Percentiles rank a stretch among this genome's conserved stretches.
Conservation (phyloP, 37 sponge, comb jelly and placozoan species). For the Aphrocallistes beatrix region DNA sequence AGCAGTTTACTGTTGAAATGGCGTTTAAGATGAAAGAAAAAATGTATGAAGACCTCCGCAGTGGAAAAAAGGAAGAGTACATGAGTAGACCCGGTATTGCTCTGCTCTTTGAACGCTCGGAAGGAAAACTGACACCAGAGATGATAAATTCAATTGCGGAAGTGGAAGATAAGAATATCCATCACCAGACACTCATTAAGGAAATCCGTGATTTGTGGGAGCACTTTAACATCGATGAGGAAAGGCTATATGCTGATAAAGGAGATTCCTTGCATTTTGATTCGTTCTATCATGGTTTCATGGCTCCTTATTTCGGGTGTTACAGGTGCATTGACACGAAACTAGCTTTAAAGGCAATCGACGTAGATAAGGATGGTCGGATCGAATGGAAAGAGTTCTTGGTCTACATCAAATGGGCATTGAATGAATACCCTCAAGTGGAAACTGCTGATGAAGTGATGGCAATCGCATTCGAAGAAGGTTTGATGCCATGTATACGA, state of each 20-base stretch:
- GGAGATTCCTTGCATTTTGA: constrained; percentile 55
- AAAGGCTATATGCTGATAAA: background rate
- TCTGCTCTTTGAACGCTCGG: constrained; percentile 58
- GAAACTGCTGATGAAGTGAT: constrained; percentile 31
- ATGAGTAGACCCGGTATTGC: constrained; percentile 53
- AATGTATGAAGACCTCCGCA: constrained; percentile 48
- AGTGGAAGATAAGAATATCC: background rate
- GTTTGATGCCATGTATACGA: constrained; percentile 63
- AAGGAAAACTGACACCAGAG: constrained; percentile 42
- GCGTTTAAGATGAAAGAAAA: constrained; percentile 47
- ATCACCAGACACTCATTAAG: constrained; percentile 42
- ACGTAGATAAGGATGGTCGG: constrained; percentile 56
- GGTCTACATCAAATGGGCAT: constrained; percentile 71
- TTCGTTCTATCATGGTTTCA: constrained; percentile 70
- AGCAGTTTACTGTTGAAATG: constrained; percentile 42
- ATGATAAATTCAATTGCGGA: constrained; percentile 43
- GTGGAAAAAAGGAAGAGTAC: constrained; percentile 70
- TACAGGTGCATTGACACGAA: constrained; percentile 47
- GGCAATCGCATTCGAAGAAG: constrained; percentile 47
- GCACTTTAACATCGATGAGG: constrained; percentile 39
- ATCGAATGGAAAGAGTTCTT: constrained; percentile 76
- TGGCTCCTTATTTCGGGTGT: constrained; percentile 84
- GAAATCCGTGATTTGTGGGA: constrained; percentile 55
- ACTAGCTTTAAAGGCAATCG: constrained; percentile 45
- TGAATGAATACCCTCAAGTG: constrained; percentile 53